phyloP scores from a whole-genome alignment of 2,113 vertebrate genomes.

The Electrona antarctica region DNA sequence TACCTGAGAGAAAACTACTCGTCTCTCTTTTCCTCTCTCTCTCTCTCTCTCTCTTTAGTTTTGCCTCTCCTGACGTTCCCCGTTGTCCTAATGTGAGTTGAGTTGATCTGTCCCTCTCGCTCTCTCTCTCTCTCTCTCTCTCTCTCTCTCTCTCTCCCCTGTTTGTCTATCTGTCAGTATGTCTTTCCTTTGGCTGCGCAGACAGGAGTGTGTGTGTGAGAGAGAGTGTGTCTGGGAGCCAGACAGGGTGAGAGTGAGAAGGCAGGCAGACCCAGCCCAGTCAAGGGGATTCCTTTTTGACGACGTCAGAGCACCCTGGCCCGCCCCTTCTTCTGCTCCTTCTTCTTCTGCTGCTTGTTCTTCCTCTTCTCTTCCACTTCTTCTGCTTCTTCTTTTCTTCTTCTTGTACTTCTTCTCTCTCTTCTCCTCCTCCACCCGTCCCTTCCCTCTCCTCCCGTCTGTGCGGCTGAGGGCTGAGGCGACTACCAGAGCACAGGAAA shows the following conservation, averaged over 20 bases:
- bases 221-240: constrained; percentile 77
- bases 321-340: constrained; percentile 56
- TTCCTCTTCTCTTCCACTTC: neutral
- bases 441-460: constrained; percentile 23
- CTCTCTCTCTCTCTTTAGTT: constrained; percentile 22
- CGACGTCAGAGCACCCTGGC: constrained; percentile 76
- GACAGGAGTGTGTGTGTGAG: constrained; percentile 71
- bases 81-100: constrained; percentile 3
- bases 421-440: constrained; percentile 6
- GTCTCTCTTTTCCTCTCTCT: constrained; percentile 22
- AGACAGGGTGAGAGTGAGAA: constrained; percentile 79
- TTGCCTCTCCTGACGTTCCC: constrained; percentile 7
- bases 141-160: constrained; percentile 34
- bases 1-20: constrained; percentile 30
- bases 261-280: constrained; percentile 66
- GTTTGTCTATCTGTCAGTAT: constrained; percentile 1
- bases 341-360: constrained; percentile 15
- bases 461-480: constrained; percentile 16
- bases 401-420: neutral
- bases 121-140: constrained; percentile 39
- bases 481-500: constrained; percentile 74
- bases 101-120: constrained; percentile 34
- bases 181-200: constrained; percentile 43
- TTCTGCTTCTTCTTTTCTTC: constrained; percentile 14
- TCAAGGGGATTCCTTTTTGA: constrained; percentile 84